Evolutionary conservation across 2,888 invertebrate genomes (phyloP).

Genomic region (Leucozona laternaria): DNA sequence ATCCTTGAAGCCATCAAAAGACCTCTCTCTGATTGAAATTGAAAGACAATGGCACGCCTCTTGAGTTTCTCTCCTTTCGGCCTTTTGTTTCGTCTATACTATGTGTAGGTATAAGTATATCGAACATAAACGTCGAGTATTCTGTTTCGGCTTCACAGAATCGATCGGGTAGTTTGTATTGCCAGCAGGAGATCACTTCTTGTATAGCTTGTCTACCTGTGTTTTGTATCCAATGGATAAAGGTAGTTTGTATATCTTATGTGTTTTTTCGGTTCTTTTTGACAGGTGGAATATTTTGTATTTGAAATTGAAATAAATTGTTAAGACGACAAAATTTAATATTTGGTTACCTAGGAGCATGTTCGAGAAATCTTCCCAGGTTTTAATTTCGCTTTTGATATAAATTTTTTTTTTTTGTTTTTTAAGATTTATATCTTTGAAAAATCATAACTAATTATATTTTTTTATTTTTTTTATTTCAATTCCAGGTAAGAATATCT

Average conservation of each 20-base stretch:
- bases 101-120: neutral
- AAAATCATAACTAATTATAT: conserved; percentile 69
- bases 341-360: conserved; percentile 22
- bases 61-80: conserved; percentile 67
- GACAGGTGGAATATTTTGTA: conserved; percentile 73
- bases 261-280: conserved; percentile 17
- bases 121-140: conserved; percentile 29
- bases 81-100: conserved; percentile 56
- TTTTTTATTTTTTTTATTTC: conserved; percentile 23
- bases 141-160: conserved; percentile 63
- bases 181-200: conserved; percentile 64
- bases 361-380: neutral
- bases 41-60: conserved; percentile 76
- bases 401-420: neutral
- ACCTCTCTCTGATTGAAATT: conserved; percentile 50
- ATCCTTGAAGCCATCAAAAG: conserved; percentile 69
- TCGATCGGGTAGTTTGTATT: conserved; percentile 59
- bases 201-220: conserved; percentile 57
- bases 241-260: conserved; percentile 28
- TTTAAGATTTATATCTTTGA: conserved; percentile 59
- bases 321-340: conserved; percentile 36
- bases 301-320: conserved; percentile 43
- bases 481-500: conserved; percentile 72
- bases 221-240: conserved; percentile 24
- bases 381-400: conserved; percentile 35